These are phyloP conservation scores for Cataglyphis altisquamis DNA, from an alignment of 2,888 invertebrate genomes.

Conservation along the genomic window DNA sequence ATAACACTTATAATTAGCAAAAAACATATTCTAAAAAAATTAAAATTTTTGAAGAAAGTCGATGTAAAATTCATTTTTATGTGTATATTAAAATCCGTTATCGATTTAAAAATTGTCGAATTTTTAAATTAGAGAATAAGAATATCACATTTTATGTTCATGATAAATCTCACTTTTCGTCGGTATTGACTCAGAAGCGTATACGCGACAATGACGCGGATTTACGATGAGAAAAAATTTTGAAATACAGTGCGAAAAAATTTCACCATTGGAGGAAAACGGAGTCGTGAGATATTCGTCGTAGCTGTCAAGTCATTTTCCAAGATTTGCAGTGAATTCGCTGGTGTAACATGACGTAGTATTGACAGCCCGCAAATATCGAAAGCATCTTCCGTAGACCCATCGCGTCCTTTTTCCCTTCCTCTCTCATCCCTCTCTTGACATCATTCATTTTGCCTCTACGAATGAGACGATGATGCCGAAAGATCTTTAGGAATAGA, in stretches of 20 bases:
- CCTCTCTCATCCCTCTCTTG: neutral
- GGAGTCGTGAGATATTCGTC: constrained; percentile 29
- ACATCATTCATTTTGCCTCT: constrained; percentile 5
- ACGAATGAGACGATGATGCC: neutral
- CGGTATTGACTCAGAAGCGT: neutral
- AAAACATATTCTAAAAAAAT: neutral
- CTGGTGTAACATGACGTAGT: constrained; percentile 13
- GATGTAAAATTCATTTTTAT: neutral
- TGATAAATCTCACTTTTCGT: neutral
- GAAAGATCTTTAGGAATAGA: constrained; percentile 24
- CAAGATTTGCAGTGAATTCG: constrained; percentile 40
- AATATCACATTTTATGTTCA: neutral
- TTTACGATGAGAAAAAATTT: constrained; percentile 14
- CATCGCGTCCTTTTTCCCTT: neutral
- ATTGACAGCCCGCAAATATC: constrained; percentile 32
- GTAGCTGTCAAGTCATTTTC: constrained; percentile 33
- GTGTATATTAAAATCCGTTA: neutral
- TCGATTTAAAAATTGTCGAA: neutral
- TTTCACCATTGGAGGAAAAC: neutral
- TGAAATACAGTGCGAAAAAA: neutral
- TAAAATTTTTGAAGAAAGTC: neutral
- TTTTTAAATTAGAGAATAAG: neutral
- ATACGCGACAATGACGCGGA: neutral
- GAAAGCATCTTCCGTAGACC: constrained; percentile 6
- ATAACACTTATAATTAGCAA: neutral